A percentile compares a stretch with the other conserved stretches of the same genome.
Conservation (phyloP, 1,140 invertebrate species). For the Euwallacea fornicatus region DNA sequence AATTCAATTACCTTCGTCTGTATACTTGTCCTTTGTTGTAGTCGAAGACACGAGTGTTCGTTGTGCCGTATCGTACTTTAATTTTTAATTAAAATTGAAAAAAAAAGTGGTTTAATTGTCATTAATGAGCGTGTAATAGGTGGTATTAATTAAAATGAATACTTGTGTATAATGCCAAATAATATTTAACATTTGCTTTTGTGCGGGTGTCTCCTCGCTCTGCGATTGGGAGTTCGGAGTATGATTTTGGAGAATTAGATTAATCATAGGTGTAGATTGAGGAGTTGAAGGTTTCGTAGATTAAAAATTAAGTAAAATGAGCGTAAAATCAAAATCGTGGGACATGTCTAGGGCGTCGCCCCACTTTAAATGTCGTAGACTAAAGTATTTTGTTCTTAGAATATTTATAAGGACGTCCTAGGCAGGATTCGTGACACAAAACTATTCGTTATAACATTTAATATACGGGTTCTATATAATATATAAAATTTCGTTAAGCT, state of each 20-base stretch:
- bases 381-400: conserved; percentile 47
- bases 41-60: no score
- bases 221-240: conserved; percentile 1
- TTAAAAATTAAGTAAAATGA: conserved; percentile 46
- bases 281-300: conserved; percentile 27
- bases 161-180: no score
- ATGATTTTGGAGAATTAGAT: conserved; percentile 31
- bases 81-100: no score
- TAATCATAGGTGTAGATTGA: conserved; percentile 24
- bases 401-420: conserved; percentile 49
- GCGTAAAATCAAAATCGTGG: conserved; percentile 53
- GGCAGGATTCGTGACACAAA: conserved; percentile 47
- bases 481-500: conserved; percentile 48
- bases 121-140: no score
- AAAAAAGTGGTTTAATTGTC: no score
- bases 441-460: conserved; percentile 48
- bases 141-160: no score
- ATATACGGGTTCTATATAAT: conserved; percentile 51
- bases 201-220: background rate
- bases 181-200: no score
- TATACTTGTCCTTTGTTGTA: no score
- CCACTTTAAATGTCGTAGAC: conserved; percentile 45
- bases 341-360: conserved; percentile 46
- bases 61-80: no score
- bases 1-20: no score